Evolutionary conservation across 2,888 invertebrate genomes (phyloP).

Genomic region (Tipula helvola): DNA sequence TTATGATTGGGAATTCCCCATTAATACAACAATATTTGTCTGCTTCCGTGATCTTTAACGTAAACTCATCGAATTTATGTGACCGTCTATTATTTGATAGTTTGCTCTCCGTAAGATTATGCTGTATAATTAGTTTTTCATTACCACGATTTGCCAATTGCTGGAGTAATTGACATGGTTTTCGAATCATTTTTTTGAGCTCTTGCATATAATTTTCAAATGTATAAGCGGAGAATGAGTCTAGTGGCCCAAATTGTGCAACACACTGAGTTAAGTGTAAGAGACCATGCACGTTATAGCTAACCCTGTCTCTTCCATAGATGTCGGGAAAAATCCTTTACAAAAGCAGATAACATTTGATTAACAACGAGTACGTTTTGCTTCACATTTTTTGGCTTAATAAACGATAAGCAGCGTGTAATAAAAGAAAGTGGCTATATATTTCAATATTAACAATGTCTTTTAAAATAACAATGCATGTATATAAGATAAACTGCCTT

Average conservation of each 20-base stretch:
- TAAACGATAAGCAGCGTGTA: conserved; percentile 12
- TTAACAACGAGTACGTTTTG: not conserved
- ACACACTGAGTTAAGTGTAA: not conserved
- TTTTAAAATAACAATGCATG: conserved; percentile 17
- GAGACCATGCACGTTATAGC: not conserved
- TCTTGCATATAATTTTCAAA: not conserved
- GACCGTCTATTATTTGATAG: not conserved
- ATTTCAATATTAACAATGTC: conserved; percentile 16
- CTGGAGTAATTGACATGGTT: not conserved
- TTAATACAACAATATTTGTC: not conserved
- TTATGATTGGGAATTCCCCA: not conserved
- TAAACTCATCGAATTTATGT: not conserved
- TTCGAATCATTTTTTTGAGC: not conserved
- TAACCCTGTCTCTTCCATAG: not conserved
- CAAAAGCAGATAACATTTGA: too few relatives aligned
- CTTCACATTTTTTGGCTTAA: not conserved
- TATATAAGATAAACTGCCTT: conserved; percentile 15
- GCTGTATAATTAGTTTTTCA: not conserved
- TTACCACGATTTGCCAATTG: not conserved
- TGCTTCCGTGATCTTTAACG: not conserved
- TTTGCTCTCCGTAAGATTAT: too few relatives aligned
- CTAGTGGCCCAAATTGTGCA: not conserved
- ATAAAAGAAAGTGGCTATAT: conserved; percentile 13
- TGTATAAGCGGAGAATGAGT: not conserved
- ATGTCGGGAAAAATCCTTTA: too few relatives aligned